phyloP scores from a whole-genome alignment of 2,113 vertebrate genomes.

The Dendropsophus ebraccatus region DNA sequence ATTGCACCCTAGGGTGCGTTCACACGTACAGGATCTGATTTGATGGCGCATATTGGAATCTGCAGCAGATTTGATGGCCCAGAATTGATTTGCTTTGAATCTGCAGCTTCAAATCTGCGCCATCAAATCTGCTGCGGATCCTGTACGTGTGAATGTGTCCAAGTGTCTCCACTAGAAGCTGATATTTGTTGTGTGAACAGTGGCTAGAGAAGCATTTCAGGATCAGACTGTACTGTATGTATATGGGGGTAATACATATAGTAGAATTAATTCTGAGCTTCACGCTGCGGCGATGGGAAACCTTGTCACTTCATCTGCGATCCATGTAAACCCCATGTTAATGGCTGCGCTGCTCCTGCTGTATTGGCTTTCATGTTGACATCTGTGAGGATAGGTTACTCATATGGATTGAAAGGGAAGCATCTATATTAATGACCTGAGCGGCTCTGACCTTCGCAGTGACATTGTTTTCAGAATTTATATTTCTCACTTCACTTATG shows the following conservation, averaged over 20 bases:
- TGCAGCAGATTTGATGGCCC: no score
- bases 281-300: not conserved
- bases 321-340: not conserved
- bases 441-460: not conserved
- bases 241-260: not conserved
- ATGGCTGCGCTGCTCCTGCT: not conserved
- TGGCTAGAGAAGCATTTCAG: no score
- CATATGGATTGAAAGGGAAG: not conserved
- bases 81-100: no score
- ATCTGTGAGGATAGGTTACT: not conserved
- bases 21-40: no score
- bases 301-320: not conserved
- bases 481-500: not conserved
- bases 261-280: not conserved
- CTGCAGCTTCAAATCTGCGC: no score
- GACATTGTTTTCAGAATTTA: slow-evolving; percentile 17
- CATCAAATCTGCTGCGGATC: no score
- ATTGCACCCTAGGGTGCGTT: no score
- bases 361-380: slow-evolving; percentile 19
- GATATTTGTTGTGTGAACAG: no score
- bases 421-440: not conserved
- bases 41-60: no score
- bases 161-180: no score
- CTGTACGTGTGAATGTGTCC: no score
- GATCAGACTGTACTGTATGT: no score